Percentiles rank a stretch among this genome's conserved stretches.
Conservation (phyloP, 2,888 invertebrate genomes). For the Xestia xanthographa region DNA sequence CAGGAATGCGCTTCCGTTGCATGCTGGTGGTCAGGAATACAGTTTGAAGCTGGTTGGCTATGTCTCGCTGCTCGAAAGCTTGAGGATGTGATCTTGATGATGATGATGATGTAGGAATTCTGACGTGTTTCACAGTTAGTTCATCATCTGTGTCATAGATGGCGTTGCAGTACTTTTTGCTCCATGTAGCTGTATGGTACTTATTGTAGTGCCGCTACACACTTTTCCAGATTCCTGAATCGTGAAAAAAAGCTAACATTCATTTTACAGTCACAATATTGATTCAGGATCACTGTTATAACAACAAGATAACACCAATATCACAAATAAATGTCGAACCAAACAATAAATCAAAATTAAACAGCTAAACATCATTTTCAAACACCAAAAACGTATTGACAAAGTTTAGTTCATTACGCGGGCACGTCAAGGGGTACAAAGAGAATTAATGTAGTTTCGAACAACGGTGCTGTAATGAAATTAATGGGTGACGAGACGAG, state of each 20-base stretch:
- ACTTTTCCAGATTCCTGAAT: too few species aligned
- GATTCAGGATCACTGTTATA: background rate
- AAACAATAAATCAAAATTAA: slow-evolving; percentile 63
- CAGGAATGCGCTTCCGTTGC: too few species aligned
- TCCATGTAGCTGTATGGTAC: too few species aligned
- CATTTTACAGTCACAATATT: background rate
- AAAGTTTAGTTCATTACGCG: slow-evolving; percentile 66
- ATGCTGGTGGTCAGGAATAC: too few species aligned
- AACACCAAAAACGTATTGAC: slow-evolving; percentile 63
- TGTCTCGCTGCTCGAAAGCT: too few species aligned
- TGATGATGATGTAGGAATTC: too few species aligned
- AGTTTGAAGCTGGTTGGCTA: too few species aligned
- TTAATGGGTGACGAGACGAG: slow-evolving; percentile 67
- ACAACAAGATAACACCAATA: slow-evolving; percentile 20
- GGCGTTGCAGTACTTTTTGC: too few species aligned
- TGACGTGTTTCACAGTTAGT: too few species aligned
- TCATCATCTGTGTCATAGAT: too few species aligned
- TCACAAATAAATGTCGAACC: slow-evolving; percentile 35
- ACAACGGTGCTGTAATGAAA: slow-evolving; percentile 68
- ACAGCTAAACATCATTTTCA: slow-evolving; percentile 54
- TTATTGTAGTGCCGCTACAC: too few species aligned
- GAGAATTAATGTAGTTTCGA: slow-evolving; percentile 71
- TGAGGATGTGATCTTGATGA: too few species aligned
- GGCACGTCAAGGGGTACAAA: slow-evolving; percentile 61
- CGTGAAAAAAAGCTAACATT: background rate